A percentile compares a stretch with the other conserved stretches of the same genome.
These are phyloP conservation scores for Macaria notata DNA, from an alignment of 2,888 invertebrate genomes.

Conservation along the genomic window DNA sequence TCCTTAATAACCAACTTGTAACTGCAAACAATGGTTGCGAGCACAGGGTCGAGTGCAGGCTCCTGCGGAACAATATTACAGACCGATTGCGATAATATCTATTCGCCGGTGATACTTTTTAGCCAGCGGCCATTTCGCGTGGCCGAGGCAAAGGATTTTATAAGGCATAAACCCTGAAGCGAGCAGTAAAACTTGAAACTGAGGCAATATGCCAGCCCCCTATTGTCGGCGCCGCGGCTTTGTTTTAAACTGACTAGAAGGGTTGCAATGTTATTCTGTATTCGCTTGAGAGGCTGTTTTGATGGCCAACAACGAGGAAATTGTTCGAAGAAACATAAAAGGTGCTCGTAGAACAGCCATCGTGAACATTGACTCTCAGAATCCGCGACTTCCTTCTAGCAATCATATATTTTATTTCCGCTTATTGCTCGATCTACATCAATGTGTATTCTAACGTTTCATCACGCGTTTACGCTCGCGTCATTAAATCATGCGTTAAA, in stretches of 20 bases:
- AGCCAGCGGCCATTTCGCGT: slow-evolving; percentile 53
- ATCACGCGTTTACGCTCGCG: slow-evolving; percentile 8
- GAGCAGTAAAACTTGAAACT: slow-evolving; percentile 67
- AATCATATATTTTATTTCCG: slow-evolving; percentile 14
- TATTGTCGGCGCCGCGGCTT: slow-evolving; percentile 63
- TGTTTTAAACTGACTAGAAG: slow-evolving; percentile 66
- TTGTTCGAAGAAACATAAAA: slow-evolving; percentile 24
- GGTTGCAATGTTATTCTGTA: slow-evolving; percentile 50
- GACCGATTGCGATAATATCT: slow-evolving; percentile 62
- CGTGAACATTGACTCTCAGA: slow-evolving; percentile 12
- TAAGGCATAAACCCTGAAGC: slow-evolving; percentile 74
- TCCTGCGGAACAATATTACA: slow-evolving; percentile 51
- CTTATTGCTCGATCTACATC: slow-evolving; percentile 6
- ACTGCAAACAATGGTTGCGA: slow-evolving; percentile 42
- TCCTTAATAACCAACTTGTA: slow-evolving; percentile 38
- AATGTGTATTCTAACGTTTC: slow-evolving; percentile 1
- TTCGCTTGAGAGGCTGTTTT: slow-evolving; percentile 31
- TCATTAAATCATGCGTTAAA: slow-evolving; percentile 20
- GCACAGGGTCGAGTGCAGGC: slow-evolving; percentile 30
- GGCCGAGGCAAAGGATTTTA: slow-evolving; percentile 67
- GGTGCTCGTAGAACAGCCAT: slow-evolving; percentile 18
- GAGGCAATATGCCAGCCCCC: slow-evolving; percentile 73
- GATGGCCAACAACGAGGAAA: slow-evolving; percentile 31
- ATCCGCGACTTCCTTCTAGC: background rate
- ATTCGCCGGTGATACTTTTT: slow-evolving; percentile 57